These are phyloP conservation scores for Xerus rutilus DNA, from an alignment of 2,797 vertebrate genomes.

Conservation along the genomic window DNA sequence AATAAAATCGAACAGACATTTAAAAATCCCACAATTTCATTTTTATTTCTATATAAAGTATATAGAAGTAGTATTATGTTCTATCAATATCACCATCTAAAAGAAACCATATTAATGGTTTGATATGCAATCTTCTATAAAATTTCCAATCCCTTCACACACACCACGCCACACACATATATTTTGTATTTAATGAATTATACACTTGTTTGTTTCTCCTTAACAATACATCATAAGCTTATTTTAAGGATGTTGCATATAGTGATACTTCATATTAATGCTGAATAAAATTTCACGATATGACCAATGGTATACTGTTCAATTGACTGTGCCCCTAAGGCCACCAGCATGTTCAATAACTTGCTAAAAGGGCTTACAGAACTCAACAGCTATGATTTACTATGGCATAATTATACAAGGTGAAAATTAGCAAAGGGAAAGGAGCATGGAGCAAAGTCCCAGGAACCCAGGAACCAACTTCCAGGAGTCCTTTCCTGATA, in stretches of 20 bases:
- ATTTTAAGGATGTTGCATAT: neutral
- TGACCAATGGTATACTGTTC: neutral
- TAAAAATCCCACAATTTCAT: neutral
- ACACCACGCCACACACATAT: neutral
- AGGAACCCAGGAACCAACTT: neutral
- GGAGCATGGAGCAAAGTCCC: neutral
- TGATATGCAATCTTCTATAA: neutral
- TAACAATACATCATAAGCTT: neutral
- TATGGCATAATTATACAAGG: neutral
- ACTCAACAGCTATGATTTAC: conserved; percentile 6
- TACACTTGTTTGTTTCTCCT: neutral
- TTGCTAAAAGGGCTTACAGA: neutral
- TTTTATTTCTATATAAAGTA: neutral
- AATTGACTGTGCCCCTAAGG: neutral
- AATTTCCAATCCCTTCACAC: neutral
- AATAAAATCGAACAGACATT: neutral
- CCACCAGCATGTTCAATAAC: neutral
- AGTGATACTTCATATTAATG: neutral
- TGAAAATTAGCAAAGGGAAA: conserved; percentile 1
- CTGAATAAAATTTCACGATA: neutral
- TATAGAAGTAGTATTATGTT: neutral
- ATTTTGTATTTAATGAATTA: neutral
- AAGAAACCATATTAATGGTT: neutral
- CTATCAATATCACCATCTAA: neutral
- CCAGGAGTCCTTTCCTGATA: neutral